Percentiles rank a stretch among this genome's conserved stretches.
Conservation (phyloP, 2,797 vertebrate species). For the Anabas testudineus region DNA sequence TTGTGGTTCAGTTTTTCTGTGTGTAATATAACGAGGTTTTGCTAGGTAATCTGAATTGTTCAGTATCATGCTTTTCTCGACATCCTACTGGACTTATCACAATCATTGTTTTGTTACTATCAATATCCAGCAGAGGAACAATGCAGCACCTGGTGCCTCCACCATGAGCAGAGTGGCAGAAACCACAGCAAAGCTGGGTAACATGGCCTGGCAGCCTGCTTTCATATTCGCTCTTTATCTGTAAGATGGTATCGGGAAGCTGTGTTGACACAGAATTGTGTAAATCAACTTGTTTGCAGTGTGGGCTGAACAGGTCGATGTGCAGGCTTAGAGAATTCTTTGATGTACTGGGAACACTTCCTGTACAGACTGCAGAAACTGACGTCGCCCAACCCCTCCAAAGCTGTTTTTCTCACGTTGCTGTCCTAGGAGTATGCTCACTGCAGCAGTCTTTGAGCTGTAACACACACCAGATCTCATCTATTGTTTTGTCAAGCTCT, state of each 20-base stretch:
- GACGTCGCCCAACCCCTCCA: constrained; percentile 15
- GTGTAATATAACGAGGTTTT: constrained; percentile 3
- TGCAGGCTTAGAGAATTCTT: constrained; percentile 40
- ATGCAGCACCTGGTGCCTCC: constrained; percentile 53
- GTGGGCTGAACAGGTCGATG: constrained; percentile 52
- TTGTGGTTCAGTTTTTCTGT: background rate
- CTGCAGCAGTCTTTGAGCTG: constrained; percentile 31
- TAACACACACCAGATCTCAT: constrained; percentile 37
- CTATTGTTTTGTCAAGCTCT: constrained; percentile 60
- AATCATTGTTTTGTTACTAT: constrained; percentile 33
- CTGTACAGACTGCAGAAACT: constrained; percentile 52
- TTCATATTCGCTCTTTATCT: constrained; percentile 52
- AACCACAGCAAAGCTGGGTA: constrained; percentile 30
- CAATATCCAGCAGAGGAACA: constrained; percentile 38
- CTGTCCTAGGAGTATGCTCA: constrained; percentile 24
- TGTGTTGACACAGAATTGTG: constrained; percentile 66
- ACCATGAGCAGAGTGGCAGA: constrained; percentile 41
- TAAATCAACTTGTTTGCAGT: constrained; percentile 70
- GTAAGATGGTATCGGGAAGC: constrained; percentile 52
- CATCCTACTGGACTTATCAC: constrained; percentile 31
- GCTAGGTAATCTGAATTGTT: background rate
- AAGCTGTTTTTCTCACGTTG: constrained; percentile 41
- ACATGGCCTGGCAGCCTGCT: constrained; percentile 27
- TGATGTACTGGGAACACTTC: constrained; percentile 61
- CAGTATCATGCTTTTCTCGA: background rate